phyloP scores from a whole-genome alignment of 1,140 invertebrate genomes.

The Dinoponera quadriceps region DNA sequence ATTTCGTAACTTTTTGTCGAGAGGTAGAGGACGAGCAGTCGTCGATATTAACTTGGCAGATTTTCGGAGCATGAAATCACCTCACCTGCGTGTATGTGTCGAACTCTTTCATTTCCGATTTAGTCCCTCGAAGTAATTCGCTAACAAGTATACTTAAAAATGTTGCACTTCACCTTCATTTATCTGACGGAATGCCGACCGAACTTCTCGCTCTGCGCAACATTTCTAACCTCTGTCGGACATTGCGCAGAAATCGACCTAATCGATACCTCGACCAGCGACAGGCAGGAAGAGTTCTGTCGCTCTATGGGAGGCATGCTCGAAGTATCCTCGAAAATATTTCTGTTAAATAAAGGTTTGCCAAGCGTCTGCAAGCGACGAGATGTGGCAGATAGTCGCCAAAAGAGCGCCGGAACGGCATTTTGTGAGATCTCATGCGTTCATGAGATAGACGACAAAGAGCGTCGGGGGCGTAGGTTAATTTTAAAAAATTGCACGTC shows the following conservation, averaged over 20 bases:
- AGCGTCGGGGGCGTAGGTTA: conserved; percentile 5
- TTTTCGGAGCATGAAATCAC: not conserved
- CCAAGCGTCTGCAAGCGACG: not conserved
- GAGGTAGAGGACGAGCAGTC: not conserved
- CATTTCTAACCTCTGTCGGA: conserved; percentile 53
- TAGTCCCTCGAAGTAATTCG: not conserved
- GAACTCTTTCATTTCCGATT: not conserved
- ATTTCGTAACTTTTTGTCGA: not conserved
- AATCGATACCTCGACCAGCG: conserved; percentile 51
- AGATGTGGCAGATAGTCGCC: not conserved
- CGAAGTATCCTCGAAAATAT: conserved; percentile 38
- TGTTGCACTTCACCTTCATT: not conserved
- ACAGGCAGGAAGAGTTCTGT: conserved; percentile 37
- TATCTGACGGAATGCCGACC: conserved; percentile 17
- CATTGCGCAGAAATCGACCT: conserved; percentile 61
- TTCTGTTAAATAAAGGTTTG: conserved; percentile 18
- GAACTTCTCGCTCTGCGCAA: conserved; percentile 48
- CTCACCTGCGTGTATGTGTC: not conserved
- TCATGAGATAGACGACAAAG: not conserved
- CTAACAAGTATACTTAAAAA: conserved; percentile 11
- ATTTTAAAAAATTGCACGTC: conserved; percentile 33
- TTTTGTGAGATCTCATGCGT: not conserved
- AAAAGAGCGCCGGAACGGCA: not conserved
- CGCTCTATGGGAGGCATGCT: conserved; percentile 23
- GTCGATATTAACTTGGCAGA: not conserved